Percentiles rank a stretch among this genome's conserved stretches.
Evolutionary conservation across 2,113 vertebrate genomes (phyloP).

Genomic region (Odontophorus gujanensis): DNA sequence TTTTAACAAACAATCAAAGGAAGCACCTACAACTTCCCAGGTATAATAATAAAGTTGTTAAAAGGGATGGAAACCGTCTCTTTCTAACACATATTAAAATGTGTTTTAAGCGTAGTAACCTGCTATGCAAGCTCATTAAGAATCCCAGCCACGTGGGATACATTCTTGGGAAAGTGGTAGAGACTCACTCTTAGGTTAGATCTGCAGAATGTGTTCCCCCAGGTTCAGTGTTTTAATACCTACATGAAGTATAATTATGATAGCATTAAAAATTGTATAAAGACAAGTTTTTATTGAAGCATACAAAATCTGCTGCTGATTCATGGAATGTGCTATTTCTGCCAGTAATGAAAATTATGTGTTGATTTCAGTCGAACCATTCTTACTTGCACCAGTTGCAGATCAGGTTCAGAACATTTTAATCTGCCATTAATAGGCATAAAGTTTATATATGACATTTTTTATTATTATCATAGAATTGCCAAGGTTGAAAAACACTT

Average conservation of each 20-base stretch:
- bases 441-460: background rate
- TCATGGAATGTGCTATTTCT: constrained; percentile 12
- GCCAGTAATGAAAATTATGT: background rate
- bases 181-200: background rate
- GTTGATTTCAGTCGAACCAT: constrained; percentile 16
- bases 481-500: too few relatives aligned
- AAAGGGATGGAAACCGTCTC: accelerated
- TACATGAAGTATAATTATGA: background rate
- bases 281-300: background rate
- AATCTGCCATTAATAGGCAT: background rate
- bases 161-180: background rate
- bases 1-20: background rate
- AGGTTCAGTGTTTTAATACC: background rate
- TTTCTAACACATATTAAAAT: background rate
- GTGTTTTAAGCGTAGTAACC: accelerated
- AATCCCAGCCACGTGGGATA: background rate
- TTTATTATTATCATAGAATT: background rate
- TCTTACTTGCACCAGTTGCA: background rate
- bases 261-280: background rate
- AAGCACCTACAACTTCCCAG: background rate
- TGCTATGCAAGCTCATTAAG: background rate
- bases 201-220: background rate
- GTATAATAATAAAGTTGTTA: background rate
- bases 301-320: background rate
- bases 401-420: background rate